Evolutionary conservation across 1,140 invertebrate genomes (phyloP), one percentile per base, ranked within the genome.

Genomic region (Radopholus similis): DNA sequence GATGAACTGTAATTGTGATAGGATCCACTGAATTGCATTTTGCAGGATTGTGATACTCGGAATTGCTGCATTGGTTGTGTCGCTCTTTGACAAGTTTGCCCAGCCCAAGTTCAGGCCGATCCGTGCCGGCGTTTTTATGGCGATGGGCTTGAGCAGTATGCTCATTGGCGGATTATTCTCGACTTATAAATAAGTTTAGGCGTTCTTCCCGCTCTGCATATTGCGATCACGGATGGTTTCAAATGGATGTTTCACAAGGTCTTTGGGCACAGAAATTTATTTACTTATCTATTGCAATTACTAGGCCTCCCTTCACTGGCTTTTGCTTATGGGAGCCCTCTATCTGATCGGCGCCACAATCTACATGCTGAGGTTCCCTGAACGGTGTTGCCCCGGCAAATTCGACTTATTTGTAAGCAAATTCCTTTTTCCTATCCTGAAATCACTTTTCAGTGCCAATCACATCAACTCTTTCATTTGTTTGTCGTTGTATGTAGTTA

Each of bases 401-500:
- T 99, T 93, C 86, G 95, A 99, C 86, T 93, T 97, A 82, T 83
- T 73, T 18, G 70, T 72, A 44, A 75, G 68, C 34, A 8, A 37
- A 15, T n/a, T 6, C 28, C 15, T 34, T 23, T 1, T 28, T 9
- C 11, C 11, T 64, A 37, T 68, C 38, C 47, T 11, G 18, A n/a
- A 40, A 23, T n/a, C 1, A 13, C n/a, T 42, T 44, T 74, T 66
- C 60, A 92, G 90, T 95, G 96, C 84, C 95, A 98, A 85, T 96
- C 93, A 68, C 95, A 97, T 85, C 94, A 97, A 86, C 92, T 98
- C 74, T 98, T 98, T 86, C 95, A 98, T 83, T 89, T 97, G n/a
- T 87, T 97, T 68, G 95, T 98, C 32, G 90, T 97, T 79, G 90
- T n/a, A n/a, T n/a, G n/a, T n/a, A n/a, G n/a, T n/a, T n/a, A n/a